A percentile compares a stretch with the other conserved stretches of the same genome.
Evolutionary conservation across 1,140 invertebrate genomes (phyloP).

Genomic region (Nautilus pompilius): DNA sequence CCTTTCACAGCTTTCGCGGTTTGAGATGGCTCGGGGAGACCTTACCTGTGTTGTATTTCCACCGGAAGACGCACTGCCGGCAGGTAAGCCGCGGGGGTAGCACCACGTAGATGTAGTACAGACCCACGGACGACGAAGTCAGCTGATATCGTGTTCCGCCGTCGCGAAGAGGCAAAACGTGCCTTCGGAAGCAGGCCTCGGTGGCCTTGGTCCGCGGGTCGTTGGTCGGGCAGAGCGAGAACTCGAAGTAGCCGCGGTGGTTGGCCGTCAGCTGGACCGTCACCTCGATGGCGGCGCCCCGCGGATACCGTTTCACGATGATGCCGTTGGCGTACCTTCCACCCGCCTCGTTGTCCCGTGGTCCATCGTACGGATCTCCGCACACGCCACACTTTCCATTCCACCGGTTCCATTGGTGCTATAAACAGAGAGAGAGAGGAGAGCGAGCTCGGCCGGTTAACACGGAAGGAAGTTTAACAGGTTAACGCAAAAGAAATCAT

Average conservation of each 20-base stretch:
- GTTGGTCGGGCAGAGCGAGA: conserved; percentile 66
- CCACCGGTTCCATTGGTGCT: too few relatives aligned
- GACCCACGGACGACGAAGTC: not conserved
- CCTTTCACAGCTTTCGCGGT: too few relatives aligned
- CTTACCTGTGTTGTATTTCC: conserved; percentile 51
- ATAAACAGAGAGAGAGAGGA: too few relatives aligned
- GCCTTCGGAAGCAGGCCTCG: conserved; percentile 9
- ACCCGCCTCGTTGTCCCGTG: conserved; percentile 35
- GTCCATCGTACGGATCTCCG: conserved; percentile 41
- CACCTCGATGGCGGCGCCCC: conserved; percentile 27
- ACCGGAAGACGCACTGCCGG: conserved; percentile 46
- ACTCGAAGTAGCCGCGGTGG: conserved; percentile 69
- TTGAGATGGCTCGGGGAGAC: not conserved
- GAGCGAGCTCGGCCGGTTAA: too few relatives aligned
- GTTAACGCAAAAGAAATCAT: too few relatives aligned
- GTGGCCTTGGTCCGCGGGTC: conserved; percentile 22
- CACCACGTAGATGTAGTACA: conserved; percentile 19
- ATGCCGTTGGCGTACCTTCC: conserved; percentile 40
- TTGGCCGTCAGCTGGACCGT: conserved; percentile 81
- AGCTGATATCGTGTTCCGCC: conserved; percentile 1
- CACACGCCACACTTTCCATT: conserved; percentile 53
- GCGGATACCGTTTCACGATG: conserved; percentile 29
- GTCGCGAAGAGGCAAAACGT: conserved; percentile 7
- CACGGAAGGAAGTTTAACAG: too few relatives aligned
- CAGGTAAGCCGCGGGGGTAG: conserved; percentile 41